Conservation (phyloP, 1,140 invertebrate species). For the Diabrotica virgifera region DNA sequence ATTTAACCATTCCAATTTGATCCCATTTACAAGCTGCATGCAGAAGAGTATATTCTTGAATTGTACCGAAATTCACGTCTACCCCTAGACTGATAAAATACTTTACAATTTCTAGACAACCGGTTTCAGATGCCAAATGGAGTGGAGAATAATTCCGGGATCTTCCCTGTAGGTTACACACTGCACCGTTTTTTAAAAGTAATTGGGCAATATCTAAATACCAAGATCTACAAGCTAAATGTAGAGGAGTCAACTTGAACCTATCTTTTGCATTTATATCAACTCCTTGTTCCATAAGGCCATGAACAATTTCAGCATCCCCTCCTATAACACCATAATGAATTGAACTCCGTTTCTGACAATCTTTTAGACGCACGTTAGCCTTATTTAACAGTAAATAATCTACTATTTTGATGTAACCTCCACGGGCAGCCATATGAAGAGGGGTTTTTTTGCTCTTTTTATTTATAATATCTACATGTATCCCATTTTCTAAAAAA, state of each 20-base stretch:
- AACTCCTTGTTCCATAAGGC: conserved; percentile 28
- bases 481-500: conserved; percentile 23
- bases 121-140: conserved; percentile 28
- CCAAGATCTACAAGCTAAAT: conserved; percentile 71
- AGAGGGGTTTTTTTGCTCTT: conserved; percentile 39
- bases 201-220: conserved; percentile 53
- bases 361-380: conserved; percentile 21
- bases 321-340: conserved; percentile 30
- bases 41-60: conserved; percentile 45
- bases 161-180: conserved; percentile 24
- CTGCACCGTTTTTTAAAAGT: conserved; percentile 27
- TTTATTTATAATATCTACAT: conserved; percentile 21
- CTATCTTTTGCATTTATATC: conserved; percentile 25
- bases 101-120: conserved; percentile 70
- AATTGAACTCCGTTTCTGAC: conserved; percentile 24
- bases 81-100: conserved; percentile 12
- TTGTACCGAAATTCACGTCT: conserved; percentile 23
- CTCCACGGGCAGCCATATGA: conserved; percentile 49
- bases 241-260: conserved; percentile 22
- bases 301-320: conserved; percentile 26
- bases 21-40: conserved; percentile 53
- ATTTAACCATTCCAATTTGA: conserved; percentile 45
- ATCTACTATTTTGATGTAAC: conserved; percentile 31
- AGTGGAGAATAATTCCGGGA: conserved; percentile 26
- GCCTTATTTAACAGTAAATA: conserved; percentile 19